A percentile compares a stretch with the other conserved stretches of the same genome.
Conservation (phyloP, 2,888 invertebrate genomes). For the Nyleta sp. region DNA sequence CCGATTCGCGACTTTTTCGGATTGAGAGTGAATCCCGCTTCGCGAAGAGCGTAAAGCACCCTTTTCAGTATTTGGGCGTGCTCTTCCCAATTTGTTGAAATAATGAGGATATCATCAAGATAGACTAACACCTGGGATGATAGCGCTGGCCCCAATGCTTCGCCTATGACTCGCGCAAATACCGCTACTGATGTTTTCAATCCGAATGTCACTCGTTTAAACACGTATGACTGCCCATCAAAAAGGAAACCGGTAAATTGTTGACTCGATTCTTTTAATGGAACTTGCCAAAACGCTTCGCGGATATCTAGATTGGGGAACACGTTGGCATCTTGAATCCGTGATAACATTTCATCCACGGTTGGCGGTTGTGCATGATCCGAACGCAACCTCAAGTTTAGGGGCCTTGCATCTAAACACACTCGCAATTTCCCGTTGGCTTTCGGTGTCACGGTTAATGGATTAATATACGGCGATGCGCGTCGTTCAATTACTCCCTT, state of each 20-base stretch:
- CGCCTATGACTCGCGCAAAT: background rate
- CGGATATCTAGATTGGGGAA: background rate
- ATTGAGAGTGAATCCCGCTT: background rate
- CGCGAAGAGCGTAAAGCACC: background rate
- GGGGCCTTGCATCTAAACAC: slow-evolving; percentile 2
- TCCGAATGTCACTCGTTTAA: slow-evolving; percentile 1
- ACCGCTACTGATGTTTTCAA: slow-evolving; percentile 1
- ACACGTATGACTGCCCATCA: slow-evolving; percentile 3
- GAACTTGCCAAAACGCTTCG: background rate
- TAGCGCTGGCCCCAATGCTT: background rate
- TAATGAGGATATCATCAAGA: slow-evolving; percentile 8
- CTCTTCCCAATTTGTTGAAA: background rate
- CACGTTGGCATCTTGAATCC: background rate
- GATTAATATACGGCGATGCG: background rate
- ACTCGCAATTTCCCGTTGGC: background rate
- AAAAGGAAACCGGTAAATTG: slow-evolving; percentile 4
- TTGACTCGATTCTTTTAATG: background rate
- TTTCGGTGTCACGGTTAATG: background rate
- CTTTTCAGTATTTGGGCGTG: background rate
- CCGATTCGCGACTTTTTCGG: no score
- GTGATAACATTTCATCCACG: background rate
- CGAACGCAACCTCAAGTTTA: background rate
- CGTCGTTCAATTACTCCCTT: slow-evolving; percentile 2
- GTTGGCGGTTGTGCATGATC: slow-evolving; percentile 2
- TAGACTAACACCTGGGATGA: background rate